Conservation (phyloP, 1,140 invertebrate genomes). For the Dendrolimus punctatus region DNA sequence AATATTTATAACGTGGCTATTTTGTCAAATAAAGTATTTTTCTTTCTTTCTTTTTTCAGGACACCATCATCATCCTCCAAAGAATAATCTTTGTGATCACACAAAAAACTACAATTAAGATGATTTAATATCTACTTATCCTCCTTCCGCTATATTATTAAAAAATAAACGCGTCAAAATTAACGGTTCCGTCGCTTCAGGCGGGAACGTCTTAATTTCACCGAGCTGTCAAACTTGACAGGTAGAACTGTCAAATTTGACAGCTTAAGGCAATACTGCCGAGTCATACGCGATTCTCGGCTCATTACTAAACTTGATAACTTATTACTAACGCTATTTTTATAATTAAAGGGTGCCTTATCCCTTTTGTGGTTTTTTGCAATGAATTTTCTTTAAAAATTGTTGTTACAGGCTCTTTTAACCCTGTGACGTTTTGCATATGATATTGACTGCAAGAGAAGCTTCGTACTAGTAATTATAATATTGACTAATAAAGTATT, state of each 20-base stretch:
- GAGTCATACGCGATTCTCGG: slow-evolving; percentile 26
- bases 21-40: no score
- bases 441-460: no score
- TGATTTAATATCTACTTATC: no score
- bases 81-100: no score
- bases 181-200: slow-evolving; percentile 18
- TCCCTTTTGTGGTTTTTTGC: slow-evolving; percentile 3
- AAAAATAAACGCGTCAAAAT: slow-evolving; percentile 24
- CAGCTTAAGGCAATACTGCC: slow-evolving; percentile 18
- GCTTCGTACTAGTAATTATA: no score
- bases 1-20: no score
- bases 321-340: slow-evolving; percentile 26
- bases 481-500: no score
- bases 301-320: slow-evolving; percentile 22
- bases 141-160: slow-evolving; percentile 25
- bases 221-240: slow-evolving; percentile 33
- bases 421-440: no score
- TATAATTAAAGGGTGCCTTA: slow-evolving; percentile 10
- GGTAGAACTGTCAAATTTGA: slow-evolving; percentile 29
- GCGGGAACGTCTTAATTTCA: slow-evolving; percentile 26
- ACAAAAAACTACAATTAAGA: no score
- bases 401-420: no score
- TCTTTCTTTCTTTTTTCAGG: no score
- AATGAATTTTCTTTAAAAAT: slow-evolving; percentile 3
- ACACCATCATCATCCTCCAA: no score